phyloP scores from a whole-genome alignment of 2,888 invertebrate species.

The Xanthia togata region DNA sequence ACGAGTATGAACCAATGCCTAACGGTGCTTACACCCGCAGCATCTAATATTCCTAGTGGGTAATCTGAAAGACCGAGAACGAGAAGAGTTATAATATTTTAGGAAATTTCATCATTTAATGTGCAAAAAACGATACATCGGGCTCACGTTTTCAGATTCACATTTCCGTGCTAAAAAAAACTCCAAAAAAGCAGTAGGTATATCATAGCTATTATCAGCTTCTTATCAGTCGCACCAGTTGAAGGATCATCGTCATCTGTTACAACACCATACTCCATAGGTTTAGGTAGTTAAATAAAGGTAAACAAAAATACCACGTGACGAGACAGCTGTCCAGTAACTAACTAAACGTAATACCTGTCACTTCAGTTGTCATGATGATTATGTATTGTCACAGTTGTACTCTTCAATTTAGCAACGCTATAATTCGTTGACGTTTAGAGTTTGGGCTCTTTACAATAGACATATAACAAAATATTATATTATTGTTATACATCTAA shows the following conservation, averaged over 20 bases:
- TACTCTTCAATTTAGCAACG: too few species aligned
- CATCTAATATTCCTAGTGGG: background rate
- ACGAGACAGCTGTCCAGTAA: too few species aligned
- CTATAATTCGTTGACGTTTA: too few species aligned
- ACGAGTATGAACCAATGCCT: too few species aligned
- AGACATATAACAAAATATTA: too few species aligned
- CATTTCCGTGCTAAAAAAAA: slow-evolving; percentile 46
- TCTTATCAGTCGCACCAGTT: slow-evolving; percentile 46
- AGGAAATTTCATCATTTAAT: slow-evolving; percentile 29
- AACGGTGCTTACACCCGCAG: background rate
- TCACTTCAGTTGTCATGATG: too few species aligned
- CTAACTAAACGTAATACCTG: too few species aligned
- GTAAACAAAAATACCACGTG: too few species aligned
- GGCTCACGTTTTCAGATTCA: slow-evolving; percentile 20
- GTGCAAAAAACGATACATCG: slow-evolving; percentile 15
- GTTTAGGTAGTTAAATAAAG: too few species aligned
- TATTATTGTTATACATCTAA: too few species aligned
- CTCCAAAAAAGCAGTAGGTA: background rate
- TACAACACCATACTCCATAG: background rate
- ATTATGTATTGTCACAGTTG: too few species aligned
- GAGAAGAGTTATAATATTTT: slow-evolving; percentile 1
- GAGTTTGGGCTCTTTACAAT: too few species aligned
- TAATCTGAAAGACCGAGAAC: background rate
- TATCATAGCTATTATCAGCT: slow-evolving; percentile 27
- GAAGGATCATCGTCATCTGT: slow-evolving; percentile 45